Conservation (phyloP, 2,888 invertebrate genomes). For the Steinernema carpocapsae region DNA sequence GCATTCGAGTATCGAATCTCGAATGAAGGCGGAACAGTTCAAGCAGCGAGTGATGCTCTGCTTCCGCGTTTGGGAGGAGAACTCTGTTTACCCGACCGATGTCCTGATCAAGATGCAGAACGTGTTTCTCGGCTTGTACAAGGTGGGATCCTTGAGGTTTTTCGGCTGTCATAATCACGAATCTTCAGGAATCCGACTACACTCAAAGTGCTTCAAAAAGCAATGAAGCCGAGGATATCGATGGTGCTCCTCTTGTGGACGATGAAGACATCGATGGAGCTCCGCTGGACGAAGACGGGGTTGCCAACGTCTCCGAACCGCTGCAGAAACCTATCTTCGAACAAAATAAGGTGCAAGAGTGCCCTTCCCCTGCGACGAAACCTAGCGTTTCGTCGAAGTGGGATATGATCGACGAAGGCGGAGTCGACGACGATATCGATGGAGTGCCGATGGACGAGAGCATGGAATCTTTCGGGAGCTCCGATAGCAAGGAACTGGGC, state of each 20-base stretch:
- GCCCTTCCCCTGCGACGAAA: neutral
- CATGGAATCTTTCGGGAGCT: constrained; percentile 18
- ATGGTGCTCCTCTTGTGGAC: constrained; percentile 47
- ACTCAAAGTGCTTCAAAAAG: neutral
- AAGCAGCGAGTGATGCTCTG: constrained; percentile 84
- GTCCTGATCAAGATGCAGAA: constrained; percentile 86
- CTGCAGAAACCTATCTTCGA: neutral
- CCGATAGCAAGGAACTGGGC: constrained; percentile 32
- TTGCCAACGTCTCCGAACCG: neutral
- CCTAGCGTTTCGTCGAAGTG: constrained; percentile 39
- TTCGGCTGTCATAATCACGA: neutral
- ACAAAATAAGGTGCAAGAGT: too few species aligned
- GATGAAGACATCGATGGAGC: constrained; percentile 44
- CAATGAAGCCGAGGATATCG: constrained; percentile 47
- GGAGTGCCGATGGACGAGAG: neutral
- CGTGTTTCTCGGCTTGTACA: constrained; percentile 81
- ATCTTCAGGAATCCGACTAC: constrained; percentile 16
- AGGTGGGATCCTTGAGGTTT: constrained; percentile 36
- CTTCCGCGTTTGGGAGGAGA: constrained; percentile 91
- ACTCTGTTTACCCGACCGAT: constrained; percentile 92
- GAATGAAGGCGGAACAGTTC: constrained; percentile 93
- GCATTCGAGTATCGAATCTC: constrained; percentile 79
- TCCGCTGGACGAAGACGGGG: constrained; percentile 41
- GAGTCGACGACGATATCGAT: neutral
- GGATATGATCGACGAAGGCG: constrained; percentile 38